These are phyloP conservation scores for Notodonta dromedarius DNA, from an alignment of 2,888 invertebrate genomes.

Conservation along the genomic window DNA sequence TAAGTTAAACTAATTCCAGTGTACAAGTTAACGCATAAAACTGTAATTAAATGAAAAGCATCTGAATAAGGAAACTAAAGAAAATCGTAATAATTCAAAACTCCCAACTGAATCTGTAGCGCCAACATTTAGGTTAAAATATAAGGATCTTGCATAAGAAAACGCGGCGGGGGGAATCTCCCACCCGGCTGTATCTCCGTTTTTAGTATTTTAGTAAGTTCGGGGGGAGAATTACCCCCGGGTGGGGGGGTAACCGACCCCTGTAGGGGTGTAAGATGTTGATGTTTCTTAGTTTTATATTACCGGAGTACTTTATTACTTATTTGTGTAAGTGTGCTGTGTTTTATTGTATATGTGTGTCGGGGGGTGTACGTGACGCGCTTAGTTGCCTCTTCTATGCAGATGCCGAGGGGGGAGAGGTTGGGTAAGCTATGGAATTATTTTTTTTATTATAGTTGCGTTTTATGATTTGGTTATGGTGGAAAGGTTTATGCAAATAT, in stretches of 20 bases:
- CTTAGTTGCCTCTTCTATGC: constrained; percentile 66
- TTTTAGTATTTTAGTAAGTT: constrained; percentile 85
- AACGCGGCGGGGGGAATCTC: constrained; percentile 61
- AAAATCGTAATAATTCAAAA: constrained; percentile 6
- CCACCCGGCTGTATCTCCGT: constrained; percentile 78
- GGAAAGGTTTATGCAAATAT: neutral
- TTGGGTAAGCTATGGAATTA: constrained; percentile 49
- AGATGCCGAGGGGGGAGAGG: constrained; percentile 64
- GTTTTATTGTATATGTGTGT: constrained; percentile 55
- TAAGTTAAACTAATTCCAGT: no score
- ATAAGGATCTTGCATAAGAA: constrained; percentile 85
- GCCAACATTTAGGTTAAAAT: constrained; percentile 81
- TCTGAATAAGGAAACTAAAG: neutral
- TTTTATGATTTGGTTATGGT: constrained; percentile 12
- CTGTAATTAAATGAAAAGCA: neutral
- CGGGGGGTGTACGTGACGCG: constrained; percentile 55
- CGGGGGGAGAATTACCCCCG: constrained; percentile 78
- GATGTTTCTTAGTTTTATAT: constrained; percentile 85
- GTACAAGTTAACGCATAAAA: neutral
- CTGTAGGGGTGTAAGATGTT: constrained; percentile 74
- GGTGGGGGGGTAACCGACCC: constrained; percentile 42
- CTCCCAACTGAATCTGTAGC: constrained; percentile 5
- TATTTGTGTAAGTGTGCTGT: constrained; percentile 77
- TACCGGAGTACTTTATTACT: constrained; percentile 82
- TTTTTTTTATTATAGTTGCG: constrained; percentile 47